Evolutionary conservation across 1,140 invertebrate species (phyloP), one percentile per base, ranked within the genome.

Genomic region (Ips nitidus): DNA sequence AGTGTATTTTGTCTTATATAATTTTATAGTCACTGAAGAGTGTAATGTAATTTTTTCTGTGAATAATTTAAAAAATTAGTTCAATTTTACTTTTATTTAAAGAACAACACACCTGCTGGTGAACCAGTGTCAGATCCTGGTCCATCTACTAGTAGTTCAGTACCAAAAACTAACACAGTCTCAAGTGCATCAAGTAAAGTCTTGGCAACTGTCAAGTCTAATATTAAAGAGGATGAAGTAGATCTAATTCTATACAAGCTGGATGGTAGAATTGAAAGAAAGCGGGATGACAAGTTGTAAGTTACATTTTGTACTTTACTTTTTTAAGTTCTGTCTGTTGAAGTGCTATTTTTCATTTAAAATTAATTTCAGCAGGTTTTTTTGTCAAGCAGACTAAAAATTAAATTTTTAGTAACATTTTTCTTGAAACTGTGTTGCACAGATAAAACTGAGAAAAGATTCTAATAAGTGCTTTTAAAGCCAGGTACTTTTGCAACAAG

Each of bases 281-380:
- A 91, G 77, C 86, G 89, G 75, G 95, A 98, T 85, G 89, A 91
- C 72, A 95, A 95, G 84, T 84, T 96, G 91, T 97, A 86, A 87
- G 86, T 85, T 47, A 47, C n/a, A 47, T 5, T 47, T 47, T 47
- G 45, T 5, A n/a, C n/a, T 47, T 47, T 5, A 47, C 4, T 5
- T 47, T 47, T 5, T 47, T 4, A 47, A 47, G 45, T 47, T 5
- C 4, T 1, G 45, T 47, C 4, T 47, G 45, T 47, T 22, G 22
- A 22, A 22, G 22, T 22, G 22, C 22, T 22, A 22, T 22, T 22
- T 22, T 22, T 22, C 22, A 22, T 0, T 22, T 22, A 22, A 22
- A 22, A 22, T 22, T 22, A 22, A 22, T 22, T 22, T 22, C 22
- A 22, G 22, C 22, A 22, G 22, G 22, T 22, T 22, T 22, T 22